phyloP scores from a whole-genome alignment of 2,888 invertebrate species.

The Pilophorus perplexus region DNA sequence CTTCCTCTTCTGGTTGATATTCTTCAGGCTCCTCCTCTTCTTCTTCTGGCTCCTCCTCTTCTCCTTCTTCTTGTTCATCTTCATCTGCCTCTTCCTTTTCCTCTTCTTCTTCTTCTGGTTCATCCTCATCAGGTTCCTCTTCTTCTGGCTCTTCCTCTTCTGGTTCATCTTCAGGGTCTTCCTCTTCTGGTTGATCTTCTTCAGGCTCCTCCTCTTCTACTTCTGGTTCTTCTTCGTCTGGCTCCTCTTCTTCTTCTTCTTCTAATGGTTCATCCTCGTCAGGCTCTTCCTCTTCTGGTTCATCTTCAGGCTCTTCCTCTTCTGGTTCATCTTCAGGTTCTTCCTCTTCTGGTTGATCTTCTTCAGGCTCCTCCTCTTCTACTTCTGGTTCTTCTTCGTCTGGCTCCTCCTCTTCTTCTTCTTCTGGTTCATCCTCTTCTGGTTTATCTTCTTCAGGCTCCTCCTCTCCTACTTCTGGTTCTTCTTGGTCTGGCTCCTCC shows the following conservation, averaged over 20 bases:
- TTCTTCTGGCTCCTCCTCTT: not conserved
- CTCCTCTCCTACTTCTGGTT: not conserved
- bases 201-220: not conserved
- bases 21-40: conserved; percentile 6
- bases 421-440: conserved; percentile 1
- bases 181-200: not conserved
- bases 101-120: not conserved
- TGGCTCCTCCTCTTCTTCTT: not conserved
- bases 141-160: not conserved
- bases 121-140: not conserved
- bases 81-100: not conserved
- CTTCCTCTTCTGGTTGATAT: not conserved
- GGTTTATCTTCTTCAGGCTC: not conserved
- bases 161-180: not conserved
- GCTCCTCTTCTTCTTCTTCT: not conserved
- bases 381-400: not conserved
- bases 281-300: conserved; percentile 2
- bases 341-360: not conserved
- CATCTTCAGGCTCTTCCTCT: not conserved
- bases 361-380: not conserved
- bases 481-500: not conserved
- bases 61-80: conserved; percentile 4
- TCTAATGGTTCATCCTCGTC: not conserved
- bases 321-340: not conserved
- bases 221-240: not conserved